Conservation (phyloP, 2,113 vertebrate species). For the Tupaia chinensis region DNA sequence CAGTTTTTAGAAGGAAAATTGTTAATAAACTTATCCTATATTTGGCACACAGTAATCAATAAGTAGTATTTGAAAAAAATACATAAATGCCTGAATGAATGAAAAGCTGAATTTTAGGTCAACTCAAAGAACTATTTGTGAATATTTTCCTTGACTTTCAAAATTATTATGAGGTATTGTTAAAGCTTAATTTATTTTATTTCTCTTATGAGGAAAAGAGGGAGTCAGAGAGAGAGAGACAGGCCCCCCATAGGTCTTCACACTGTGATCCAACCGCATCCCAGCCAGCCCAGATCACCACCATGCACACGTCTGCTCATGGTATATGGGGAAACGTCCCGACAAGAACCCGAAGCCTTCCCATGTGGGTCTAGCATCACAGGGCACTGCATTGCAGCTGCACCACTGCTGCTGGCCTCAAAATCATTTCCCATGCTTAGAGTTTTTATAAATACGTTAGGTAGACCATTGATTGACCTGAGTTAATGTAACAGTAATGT, state of each 20-base stretch:
- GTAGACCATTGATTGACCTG: background rate
- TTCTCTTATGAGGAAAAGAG: too few relatives aligned
- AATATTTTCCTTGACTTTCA: background rate
- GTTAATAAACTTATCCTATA: background rate
- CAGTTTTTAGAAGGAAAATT: background rate
- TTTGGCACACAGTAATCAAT: background rate
- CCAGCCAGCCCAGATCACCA: too few relatives aligned
- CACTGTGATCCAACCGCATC: too few relatives aligned
- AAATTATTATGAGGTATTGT: background rate
- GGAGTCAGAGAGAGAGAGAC: too few relatives aligned
- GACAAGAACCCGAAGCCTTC: too few relatives aligned
- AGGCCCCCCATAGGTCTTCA: too few relatives aligned
- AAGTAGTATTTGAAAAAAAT: background rate
- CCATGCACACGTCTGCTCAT: too few relatives aligned
- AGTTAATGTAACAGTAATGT: background rate
- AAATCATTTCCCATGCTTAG: slow-evolving; percentile 1
- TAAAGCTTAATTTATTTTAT: too few relatives aligned
- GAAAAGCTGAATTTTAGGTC: slow-evolving; percentile 12
- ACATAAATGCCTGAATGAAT: background rate
- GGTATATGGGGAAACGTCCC: too few relatives aligned
- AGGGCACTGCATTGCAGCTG: too few relatives aligned
- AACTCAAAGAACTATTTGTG: background rate
- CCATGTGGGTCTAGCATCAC: too few relatives aligned
- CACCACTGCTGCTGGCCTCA: background rate
- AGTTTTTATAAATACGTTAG: background rate